Percentiles rank a stretch among this genome's conserved stretches.
Evolutionary conservation across 2,797 vertebrate genomes (phyloP).

Genomic region (Podarcis siculus): DNA sequence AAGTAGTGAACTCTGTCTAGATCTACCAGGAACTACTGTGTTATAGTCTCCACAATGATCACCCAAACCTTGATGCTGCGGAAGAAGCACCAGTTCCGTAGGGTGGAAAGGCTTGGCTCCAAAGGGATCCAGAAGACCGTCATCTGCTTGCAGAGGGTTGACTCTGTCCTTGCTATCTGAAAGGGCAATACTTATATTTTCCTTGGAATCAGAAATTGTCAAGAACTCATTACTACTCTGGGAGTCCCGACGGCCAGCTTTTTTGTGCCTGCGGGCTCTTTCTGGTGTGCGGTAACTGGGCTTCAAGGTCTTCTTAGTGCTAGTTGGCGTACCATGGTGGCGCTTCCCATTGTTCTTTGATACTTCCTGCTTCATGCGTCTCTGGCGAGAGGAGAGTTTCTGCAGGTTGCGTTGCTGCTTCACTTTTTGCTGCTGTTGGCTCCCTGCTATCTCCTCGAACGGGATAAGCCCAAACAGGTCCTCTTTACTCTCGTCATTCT

Average conservation of each 20-base stretch:
- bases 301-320: slow-evolving; percentile 85
- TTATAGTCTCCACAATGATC: slow-evolving; percentile 80
- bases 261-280: slow-evolving; percentile 88
- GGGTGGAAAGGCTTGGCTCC: slow-evolving; percentile 94
- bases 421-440: slow-evolving; percentile 85
- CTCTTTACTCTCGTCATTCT: slow-evolving; percentile 76
- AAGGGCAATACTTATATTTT: slow-evolving; percentile 91
- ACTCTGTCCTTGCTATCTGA: slow-evolving; percentile 85
- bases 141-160: slow-evolving; percentile 80
- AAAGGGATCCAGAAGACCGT: slow-evolving; percentile 88
- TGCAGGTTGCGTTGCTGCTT: slow-evolving; percentile 92
- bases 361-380: slow-evolving; percentile 89
- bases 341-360: slow-evolving; percentile 88
- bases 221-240: slow-evolving; percentile 97
- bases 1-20: slow-evolving; percentile 81
- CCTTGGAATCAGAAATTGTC: slow-evolving; percentile 93
- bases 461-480: slow-evolving; percentile 86
- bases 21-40: slow-evolving; percentile 74
- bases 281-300: slow-evolving; percentile 92
- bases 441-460: slow-evolving; percentile 83
- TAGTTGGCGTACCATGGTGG: slow-evolving; percentile 90
- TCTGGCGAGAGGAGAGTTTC: slow-evolving; percentile 89
- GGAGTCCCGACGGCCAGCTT: slow-evolving; percentile 90
- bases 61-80: slow-evolving; percentile 81
- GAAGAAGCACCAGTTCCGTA: slow-evolving; percentile 80